phyloP scores from a whole-genome alignment of 2,113 vertebrate genomes.

The Pollachius pollachius region DNA sequence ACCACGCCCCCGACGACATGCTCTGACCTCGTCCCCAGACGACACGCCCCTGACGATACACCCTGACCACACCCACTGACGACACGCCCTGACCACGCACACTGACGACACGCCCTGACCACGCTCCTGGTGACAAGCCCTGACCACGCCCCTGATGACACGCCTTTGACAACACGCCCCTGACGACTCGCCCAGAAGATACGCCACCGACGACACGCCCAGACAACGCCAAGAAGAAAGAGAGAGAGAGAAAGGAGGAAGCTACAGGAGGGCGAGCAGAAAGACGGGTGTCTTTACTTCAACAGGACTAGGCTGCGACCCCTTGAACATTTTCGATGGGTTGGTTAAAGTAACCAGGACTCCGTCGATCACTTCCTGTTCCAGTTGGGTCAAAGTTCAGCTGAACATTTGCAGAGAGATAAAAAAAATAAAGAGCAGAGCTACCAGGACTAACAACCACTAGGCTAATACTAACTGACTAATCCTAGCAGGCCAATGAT shows the following conservation, averaged over 20 bases:
- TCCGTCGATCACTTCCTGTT: not conserved
- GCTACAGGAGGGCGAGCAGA: no score
- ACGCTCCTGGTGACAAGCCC: no score
- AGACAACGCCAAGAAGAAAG: no score
- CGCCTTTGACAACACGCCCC: not conserved
- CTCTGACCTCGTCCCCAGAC: no score
- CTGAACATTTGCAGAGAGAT: conserved; percentile 34
- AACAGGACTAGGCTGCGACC: not conserved
- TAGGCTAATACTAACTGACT: no score
- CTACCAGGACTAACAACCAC: no score
- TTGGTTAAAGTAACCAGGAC: no score
- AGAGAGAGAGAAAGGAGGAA: not conserved
- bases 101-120: no score
- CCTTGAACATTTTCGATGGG: conserved; percentile 5
- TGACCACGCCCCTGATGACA: no score
- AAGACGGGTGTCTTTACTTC: not conserved
- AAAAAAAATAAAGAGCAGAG: conserved; percentile 16
- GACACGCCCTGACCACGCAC: no score
- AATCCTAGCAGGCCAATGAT: conserved; percentile 26
- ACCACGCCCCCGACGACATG: not conserved
- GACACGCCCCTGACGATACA: no score
- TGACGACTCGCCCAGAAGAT: not conserved
- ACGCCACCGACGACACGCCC: not conserved
- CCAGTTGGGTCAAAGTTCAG: not conserved
- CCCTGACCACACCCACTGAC: no score